A percentile compares a stretch with the other conserved stretches of the same genome.
Conservation (phyloP, 2,797 vertebrate genomes). For the Atherinosoma microstoma region DNA sequence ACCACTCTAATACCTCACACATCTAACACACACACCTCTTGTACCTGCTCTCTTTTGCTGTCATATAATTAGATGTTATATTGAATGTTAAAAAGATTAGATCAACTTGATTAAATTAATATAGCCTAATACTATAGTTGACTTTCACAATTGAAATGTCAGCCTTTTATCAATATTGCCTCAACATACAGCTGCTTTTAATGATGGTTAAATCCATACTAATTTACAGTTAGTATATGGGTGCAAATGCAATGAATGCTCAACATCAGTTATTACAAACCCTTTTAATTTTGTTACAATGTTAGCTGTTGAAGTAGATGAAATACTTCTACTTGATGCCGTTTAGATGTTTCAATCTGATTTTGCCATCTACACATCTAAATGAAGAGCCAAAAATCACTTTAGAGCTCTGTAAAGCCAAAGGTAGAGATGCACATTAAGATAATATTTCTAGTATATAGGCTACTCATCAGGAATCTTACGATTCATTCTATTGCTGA, state of each 20-base stretch:
- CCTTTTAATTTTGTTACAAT: neutral
- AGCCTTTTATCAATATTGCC: neutral
- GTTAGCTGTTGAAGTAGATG: neutral
- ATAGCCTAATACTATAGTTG: neutral
- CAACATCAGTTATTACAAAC: neutral
- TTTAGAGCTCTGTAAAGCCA: neutral
- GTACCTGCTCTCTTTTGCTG: too few relatives aligned
- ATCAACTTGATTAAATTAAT: neutral
- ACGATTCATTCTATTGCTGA: conserved; percentile 15
- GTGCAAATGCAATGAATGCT: neutral
- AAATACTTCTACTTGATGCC: neutral
- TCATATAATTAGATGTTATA: neutral
- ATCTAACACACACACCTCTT: too few relatives aligned
- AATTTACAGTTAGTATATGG: neutral
- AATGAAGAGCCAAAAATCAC: neutral
- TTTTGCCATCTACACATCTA: neutral
- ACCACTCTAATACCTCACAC: too few relatives aligned
- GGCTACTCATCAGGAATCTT: conserved; percentile 6
- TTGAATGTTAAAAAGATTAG: neutral
- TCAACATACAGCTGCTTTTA: neutral
- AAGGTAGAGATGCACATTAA: neutral
- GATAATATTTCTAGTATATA: neutral
- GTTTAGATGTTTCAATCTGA: neutral
- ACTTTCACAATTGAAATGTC: neutral
- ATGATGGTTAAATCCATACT: neutral